These are phyloP conservation scores for Marcusenius ussheri DNA, from an alignment of 2,113 vertebrate genomes.

Conservation along the genomic window DNA sequence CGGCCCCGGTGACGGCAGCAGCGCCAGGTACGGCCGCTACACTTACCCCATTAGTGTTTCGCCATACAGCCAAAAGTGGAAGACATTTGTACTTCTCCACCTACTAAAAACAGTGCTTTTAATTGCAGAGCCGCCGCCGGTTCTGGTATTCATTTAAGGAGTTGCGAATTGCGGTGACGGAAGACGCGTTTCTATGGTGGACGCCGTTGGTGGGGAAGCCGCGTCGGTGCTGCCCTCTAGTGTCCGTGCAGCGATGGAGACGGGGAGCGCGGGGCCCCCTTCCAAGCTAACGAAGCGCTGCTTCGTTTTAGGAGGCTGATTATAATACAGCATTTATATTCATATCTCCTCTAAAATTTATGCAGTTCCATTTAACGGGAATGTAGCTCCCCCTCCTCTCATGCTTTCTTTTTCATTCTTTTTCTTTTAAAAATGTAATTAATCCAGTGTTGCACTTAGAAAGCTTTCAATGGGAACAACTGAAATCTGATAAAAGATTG, in stretches of 20 bases:
- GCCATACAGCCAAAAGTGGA: background rate
- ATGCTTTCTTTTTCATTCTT: background rate
- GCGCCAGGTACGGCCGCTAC: background rate
- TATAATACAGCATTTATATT: background rate
- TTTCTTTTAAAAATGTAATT: background rate
- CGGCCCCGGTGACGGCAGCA: background rate
- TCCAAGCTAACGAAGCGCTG: background rate
- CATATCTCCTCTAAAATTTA: background rate
- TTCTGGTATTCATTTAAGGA: background rate
- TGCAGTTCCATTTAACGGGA: background rate
- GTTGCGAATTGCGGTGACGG: background rate
- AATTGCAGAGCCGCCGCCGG: background rate
- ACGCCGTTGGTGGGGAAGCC: background rate
- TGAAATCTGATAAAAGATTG: no score
- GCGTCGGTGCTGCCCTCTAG: background rate
- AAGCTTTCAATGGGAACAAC: no score
- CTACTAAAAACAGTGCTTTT: background rate
- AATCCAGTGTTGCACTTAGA: background rate
- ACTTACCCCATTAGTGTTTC: slow-evolving; percentile 1
- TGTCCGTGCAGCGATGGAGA: background rate
- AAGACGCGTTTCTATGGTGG: background rate
- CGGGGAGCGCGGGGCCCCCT: background rate
- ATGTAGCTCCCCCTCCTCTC: background rate
- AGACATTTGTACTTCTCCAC: background rate
- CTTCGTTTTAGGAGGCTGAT: background rate